phyloP scores from a whole-genome alignment of 2,113 vertebrate genomes.

The Probosciger aterrimus region DNA sequence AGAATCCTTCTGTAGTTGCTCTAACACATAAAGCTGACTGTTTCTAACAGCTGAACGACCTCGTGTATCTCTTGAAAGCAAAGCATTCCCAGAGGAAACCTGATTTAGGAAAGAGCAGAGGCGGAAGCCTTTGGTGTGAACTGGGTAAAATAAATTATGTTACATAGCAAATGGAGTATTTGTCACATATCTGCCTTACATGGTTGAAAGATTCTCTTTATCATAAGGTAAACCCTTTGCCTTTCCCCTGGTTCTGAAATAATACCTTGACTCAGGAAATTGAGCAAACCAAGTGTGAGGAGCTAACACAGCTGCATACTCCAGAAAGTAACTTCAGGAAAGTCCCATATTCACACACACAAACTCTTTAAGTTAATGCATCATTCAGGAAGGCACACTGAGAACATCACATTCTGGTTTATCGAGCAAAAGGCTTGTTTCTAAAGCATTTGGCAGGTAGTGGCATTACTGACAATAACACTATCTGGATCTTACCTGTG shows the following conservation, averaged over 20 bases:
- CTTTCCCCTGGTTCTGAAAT: not conserved
- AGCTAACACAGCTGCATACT: not conserved
- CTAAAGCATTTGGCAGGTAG: not conserved
- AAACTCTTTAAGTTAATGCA: not conserved
- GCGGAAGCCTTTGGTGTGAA: not conserved
- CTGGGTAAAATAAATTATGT: not conserved
- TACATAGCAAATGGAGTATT: not conserved
- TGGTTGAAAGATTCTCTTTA: not conserved
- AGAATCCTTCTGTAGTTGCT: constrained; percentile 36
- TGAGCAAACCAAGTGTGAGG: not conserved
- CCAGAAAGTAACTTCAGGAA: not conserved
- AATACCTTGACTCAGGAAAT: not conserved
- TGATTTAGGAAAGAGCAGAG: not conserved
- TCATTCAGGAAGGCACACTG: not conserved
- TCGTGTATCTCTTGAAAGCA: constrained; percentile 64
- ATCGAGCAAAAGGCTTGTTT: not conserved
- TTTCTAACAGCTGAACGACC: constrained; percentile 74
- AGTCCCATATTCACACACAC: not conserved
- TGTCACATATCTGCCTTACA: not conserved
- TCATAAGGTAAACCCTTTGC: not conserved
- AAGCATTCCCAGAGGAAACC: constrained; percentile 40
- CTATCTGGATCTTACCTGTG: not conserved
- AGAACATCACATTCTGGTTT: not conserved
- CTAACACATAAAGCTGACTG: constrained; percentile 49
- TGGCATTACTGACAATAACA: not conserved